phyloP scores from a whole-genome alignment of 1,140 invertebrate species.

The Rhopalosiphum padi region DNA sequence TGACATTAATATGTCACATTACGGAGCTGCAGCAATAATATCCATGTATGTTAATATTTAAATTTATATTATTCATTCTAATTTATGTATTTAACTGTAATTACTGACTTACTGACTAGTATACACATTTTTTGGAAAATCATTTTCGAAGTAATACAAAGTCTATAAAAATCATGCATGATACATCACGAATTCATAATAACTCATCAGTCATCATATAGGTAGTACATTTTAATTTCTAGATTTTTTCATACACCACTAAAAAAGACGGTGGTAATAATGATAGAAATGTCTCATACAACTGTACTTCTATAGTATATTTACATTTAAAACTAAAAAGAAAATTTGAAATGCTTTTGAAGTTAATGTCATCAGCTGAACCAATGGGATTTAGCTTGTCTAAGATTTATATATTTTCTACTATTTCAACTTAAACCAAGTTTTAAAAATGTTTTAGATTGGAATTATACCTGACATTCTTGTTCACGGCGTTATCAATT shows the following conservation, averaged over 20 bases:
- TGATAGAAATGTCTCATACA: not conserved
- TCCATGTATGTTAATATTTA: conserved; percentile 56
- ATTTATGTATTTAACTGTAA: not conserved
- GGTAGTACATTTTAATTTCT: not conserved
- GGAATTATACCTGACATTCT: conserved; percentile 60
- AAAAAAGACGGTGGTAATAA: not conserved
- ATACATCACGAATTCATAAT: not conserved
- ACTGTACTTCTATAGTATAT: not conserved
- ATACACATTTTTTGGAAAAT: not conserved
- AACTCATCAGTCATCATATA: not conserved
- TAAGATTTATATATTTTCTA: not conserved
- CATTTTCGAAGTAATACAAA: not conserved
- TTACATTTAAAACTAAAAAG: not conserved
- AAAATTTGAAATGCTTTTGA: not conserved
- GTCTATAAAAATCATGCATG: not conserved
- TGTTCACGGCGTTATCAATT: conserved; percentile 60
- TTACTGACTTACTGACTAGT: not conserved
- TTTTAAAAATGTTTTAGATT: conserved; percentile 58
- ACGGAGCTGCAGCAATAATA: conserved; percentile 55
- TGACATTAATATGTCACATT: conserved; percentile 47
- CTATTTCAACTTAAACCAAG: not conserved
- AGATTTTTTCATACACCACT: not conserved
- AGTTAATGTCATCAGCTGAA: not conserved
- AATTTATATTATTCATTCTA: not conserved
- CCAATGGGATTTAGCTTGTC: not conserved